phyloP scores from a whole-genome alignment of 2,797 vertebrate genomes.

The Parauchenoglanis punctatus region DNA sequence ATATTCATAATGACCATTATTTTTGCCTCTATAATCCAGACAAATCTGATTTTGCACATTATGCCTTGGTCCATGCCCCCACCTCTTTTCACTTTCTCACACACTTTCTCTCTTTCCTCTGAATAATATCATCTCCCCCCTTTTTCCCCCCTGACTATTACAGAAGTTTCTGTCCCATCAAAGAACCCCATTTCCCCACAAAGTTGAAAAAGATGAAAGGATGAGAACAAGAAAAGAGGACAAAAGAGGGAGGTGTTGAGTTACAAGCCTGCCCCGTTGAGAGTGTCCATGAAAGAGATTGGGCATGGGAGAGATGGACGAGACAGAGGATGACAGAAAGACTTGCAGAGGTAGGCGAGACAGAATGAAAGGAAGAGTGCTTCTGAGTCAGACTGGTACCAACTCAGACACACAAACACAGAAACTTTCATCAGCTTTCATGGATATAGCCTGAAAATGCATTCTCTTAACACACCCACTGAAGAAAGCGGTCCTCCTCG shows the following conservation, averaged over 20 bases:
- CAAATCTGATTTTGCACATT: background rate
- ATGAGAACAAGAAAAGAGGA: conserved; percentile 77
- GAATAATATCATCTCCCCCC: conserved; percentile 12
- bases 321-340: conserved; percentile 61
- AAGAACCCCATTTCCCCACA: conserved; percentile 70
- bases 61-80: conserved; percentile 39
- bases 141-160: conserved; percentile 69
- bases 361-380: conserved; percentile 48
- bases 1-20: background rate
- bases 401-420: conserved; percentile 31
- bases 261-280: conserved; percentile 77
- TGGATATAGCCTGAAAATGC: background rate
- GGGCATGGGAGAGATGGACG: conserved; percentile 74
- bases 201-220: conserved; percentile 83
- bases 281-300: conserved; percentile 77
- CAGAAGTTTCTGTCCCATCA: conserved; percentile 76
- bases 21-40: background rate
- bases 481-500: conserved; percentile 41
- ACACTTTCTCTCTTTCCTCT: background rate
- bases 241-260: conserved; percentile 75
- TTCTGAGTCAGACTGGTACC: conserved; percentile 48
- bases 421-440: background rate
- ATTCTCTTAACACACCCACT: conserved; percentile 16
- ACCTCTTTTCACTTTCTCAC: background rate
- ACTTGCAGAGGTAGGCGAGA: conserved; percentile 32